Evolutionary conservation across 2,888 invertebrate genomes (phyloP), one percentile per base, ranked within the genome.

Genomic region (Epsilonema sp.): DNA sequence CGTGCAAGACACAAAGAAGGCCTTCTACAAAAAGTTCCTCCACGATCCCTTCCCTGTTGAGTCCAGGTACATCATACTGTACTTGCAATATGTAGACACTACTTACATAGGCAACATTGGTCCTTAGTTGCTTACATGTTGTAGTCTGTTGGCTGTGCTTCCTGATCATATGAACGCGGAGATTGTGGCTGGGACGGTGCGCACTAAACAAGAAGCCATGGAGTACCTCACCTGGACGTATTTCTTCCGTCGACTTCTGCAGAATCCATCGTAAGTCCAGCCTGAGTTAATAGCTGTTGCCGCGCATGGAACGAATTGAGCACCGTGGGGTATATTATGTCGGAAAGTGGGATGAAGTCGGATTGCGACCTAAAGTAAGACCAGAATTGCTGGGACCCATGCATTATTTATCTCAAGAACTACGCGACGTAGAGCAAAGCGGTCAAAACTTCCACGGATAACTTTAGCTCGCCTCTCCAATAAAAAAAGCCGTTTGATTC

Each of bases 11-110:
- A 77, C 83, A 42, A 94, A 94, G 70, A 97, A 99, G 69, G 84
- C 84, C 65, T 99, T 94, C 72, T 99, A 99, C 71, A 90, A 90
- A 65, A 90, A 90, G 66, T 99, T 97, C 71, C 71, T 99, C 0
- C 94, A 97, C 67, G 92, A 97, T 65, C 97, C 97, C 0, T 97
- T 99, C 70, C 97, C 97, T 0, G 94, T 99, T 0, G 97, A 97
- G 67, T 94, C 94, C 1, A 72, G 69, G 71, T 68, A 49, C 48
- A 41, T 49, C 19, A n/a, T n/a, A n/a, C n/a, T n/a, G n/a, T n/a
- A n/a, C n/a, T n/a, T n/a, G n/a, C 8, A 5, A 21, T n/a, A n/a
- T n/a, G n/a, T n/a, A n/a, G n/a, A n/a, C n/a, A n/a, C n/a, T n/a
- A 47, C n/a, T n/a, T 20, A n/a, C n/a, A n/a, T n/a, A n/a, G n/a